Percentiles rank a stretch among this genome's conserved stretches.
These are phyloP conservation scores for Neofelis nebulosa DNA, from an alignment of 2,113 vertebrate genomes.

Conservation along the genomic window DNA sequence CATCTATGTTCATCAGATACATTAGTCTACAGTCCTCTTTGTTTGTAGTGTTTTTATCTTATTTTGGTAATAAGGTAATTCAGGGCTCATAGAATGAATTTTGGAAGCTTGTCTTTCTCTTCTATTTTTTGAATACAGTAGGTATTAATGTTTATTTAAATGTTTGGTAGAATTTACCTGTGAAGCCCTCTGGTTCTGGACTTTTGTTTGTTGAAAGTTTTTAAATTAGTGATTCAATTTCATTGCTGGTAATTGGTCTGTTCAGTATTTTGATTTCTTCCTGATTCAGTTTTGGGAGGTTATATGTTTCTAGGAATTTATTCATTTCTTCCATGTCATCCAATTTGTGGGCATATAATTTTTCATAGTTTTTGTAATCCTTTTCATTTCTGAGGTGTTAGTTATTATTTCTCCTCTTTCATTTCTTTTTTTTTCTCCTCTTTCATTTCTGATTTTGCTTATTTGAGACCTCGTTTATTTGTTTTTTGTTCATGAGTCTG, in stretches of 20 bases:
- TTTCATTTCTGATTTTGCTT: background rate
- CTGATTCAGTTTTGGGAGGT: background rate
- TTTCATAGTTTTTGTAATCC: background rate
- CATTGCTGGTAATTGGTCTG: background rate
- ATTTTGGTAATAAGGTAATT: too few species aligned
- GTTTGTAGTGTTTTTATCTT: too few species aligned
- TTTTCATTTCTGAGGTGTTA: background rate
- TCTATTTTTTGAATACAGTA: too few species aligned
- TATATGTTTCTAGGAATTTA: background rate
- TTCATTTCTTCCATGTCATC: background rate
- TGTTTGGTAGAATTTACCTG: too few species aligned
- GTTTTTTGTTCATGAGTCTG: background rate
- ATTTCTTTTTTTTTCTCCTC: background rate
- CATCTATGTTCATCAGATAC: too few species aligned
- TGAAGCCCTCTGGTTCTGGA: too few species aligned
- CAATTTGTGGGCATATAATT: background rate
- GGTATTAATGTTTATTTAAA: too few species aligned
- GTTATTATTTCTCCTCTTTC: background rate
- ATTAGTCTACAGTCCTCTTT: too few species aligned
- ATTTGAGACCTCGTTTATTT: background rate
- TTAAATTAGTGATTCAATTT: background rate
- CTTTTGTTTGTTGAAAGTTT: background rate
- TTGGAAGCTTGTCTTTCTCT: too few species aligned
- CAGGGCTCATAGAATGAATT: too few species aligned
- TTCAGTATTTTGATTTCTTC: background rate